Conservation (phyloP, 2,888 invertebrate genomes). For the Lasius platythorax region DNA sequence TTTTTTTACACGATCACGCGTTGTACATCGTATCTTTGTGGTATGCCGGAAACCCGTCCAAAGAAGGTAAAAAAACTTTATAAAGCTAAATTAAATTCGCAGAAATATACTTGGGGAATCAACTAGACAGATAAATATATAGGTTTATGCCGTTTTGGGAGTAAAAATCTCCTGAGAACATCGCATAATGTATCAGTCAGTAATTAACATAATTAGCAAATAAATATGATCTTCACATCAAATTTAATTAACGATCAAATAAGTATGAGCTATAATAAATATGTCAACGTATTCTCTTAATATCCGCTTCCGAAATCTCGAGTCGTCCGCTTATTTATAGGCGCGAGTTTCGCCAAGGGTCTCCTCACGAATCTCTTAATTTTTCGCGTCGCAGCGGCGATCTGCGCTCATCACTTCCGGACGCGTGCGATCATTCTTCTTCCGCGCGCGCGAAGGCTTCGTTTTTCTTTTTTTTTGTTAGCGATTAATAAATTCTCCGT, state of each 20-base stretch:
- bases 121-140: not conserved
- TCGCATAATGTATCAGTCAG: not conserved
- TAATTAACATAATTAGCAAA: slow-evolving; percentile 12
- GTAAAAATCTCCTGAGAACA: not conserved
- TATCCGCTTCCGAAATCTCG: slow-evolving; percentile 15
- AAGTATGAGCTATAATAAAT: not conserved
- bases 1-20: not conserved
- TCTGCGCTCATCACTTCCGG: slow-evolving; percentile 40
- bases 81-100: slow-evolving; percentile 64
- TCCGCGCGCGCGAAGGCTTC: slow-evolving; percentile 37
- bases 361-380: slow-evolving; percentile 46
- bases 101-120: slow-evolving; percentile 19
- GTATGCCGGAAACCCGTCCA: slow-evolving; percentile 57
- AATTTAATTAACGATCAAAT: not conserved
- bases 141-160: not conserved
- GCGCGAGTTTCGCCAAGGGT: slow-evolving; percentile 8
- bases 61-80: slow-evolving; percentile 46
- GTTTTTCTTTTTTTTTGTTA: slow-evolving; percentile 63
- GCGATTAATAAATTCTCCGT: slow-evolving; percentile 62
- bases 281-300: not conserved
- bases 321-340: slow-evolving; percentile 27
- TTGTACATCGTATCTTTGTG: slow-evolving; percentile 38
- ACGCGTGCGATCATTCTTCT: slow-evolving; percentile 37
- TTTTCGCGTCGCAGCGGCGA: slow-evolving; percentile 39
- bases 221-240: not conserved